These are phyloP conservation scores for Drosophila tropicalis DNA, from an alignment of 1,140 invertebrate species.

Conservation along the genomic window DNA sequence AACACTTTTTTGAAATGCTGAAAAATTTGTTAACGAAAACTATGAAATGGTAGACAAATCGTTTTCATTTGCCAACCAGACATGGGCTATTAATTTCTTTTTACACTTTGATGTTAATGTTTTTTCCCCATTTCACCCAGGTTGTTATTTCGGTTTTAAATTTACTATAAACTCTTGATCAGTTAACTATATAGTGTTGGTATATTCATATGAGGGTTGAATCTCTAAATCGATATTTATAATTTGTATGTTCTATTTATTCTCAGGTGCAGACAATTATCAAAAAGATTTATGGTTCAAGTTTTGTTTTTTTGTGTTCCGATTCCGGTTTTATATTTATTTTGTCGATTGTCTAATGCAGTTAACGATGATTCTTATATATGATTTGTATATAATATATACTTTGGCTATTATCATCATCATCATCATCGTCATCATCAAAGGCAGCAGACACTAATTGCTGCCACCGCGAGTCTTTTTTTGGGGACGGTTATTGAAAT, in stretches of 20 bases:
- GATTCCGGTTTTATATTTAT: conserved; percentile 28
- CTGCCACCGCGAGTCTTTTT: conserved; percentile 65
- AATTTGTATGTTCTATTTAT: conserved; percentile 16
- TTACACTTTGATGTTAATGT: conserved; percentile 11
- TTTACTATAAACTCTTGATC: background rate
- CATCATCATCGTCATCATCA: conserved; percentile 1
- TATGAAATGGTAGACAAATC: conserved; percentile 67
- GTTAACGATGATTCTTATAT: conserved; percentile 35
- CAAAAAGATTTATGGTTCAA: conserved; percentile 37
- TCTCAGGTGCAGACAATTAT: conserved; percentile 40
- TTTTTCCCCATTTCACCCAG: background rate
- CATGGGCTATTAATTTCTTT: conserved; percentile 69
- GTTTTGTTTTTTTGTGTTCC: background rate
- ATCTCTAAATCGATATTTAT: background rate
- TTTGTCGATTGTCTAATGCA: conserved; percentile 41
- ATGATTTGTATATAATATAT: conserved; percentile 60
- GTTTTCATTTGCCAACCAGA: conserved; percentile 67
- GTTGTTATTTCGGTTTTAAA: too few relatives aligned
- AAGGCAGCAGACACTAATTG: conserved; percentile 70
- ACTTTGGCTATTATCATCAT: conserved; percentile 44
- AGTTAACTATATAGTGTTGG: background rate
- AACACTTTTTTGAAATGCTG: conserved; percentile 4
- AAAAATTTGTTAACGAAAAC: conserved; percentile 19
- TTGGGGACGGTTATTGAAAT: conserved; percentile 27
- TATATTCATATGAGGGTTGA: background rate